Conservation (phyloP, 2,797 vertebrate genomes). For the Poeciliopsis paucimaculata region DNA sequence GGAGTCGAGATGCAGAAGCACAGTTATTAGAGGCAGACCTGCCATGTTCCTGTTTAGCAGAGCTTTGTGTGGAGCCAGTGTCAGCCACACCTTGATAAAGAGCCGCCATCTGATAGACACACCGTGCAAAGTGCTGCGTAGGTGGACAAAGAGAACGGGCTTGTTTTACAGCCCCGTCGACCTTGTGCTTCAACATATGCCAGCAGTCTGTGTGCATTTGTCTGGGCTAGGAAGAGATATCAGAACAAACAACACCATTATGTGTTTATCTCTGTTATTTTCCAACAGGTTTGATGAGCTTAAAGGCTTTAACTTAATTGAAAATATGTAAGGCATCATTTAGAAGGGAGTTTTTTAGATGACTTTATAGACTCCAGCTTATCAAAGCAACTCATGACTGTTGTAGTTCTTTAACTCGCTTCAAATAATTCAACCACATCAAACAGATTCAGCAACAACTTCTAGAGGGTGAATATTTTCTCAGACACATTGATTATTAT, state of each 20-base stretch:
- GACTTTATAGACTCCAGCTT: neutral
- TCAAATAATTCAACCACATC: constrained; percentile 3
- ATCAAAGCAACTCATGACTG: neutral
- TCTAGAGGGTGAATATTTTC: neutral
- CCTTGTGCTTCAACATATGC: constrained; percentile 79
- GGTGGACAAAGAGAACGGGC: constrained; percentile 80
- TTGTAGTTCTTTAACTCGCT: constrained; percentile 5
- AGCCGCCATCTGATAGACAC: constrained; percentile 80
- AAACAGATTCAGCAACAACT: neutral
- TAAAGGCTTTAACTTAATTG: neutral
- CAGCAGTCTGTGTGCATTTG: constrained; percentile 38
- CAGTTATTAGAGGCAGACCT: constrained; percentile 40
- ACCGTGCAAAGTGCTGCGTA: constrained; percentile 74
- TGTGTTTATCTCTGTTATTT: constrained; percentile 15
- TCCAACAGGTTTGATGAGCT: neutral
- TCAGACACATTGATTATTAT: constrained; percentile 11
- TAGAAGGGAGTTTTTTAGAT: neutral
- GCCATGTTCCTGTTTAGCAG: constrained; percentile 55
- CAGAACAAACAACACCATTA: constrained; percentile 9
- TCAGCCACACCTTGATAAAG: constrained; percentile 81
- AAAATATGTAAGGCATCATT: neutral
- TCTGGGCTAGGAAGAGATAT: constrained; percentile 12
- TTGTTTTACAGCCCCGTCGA: constrained; percentile 82
- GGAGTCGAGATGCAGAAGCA: constrained; percentile 20
- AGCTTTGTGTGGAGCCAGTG: constrained; percentile 70